These are phyloP conservation scores for Gavialis gangeticus DNA, from an alignment of 2,113 vertebrate genomes.

Conservation along the genomic window DNA sequence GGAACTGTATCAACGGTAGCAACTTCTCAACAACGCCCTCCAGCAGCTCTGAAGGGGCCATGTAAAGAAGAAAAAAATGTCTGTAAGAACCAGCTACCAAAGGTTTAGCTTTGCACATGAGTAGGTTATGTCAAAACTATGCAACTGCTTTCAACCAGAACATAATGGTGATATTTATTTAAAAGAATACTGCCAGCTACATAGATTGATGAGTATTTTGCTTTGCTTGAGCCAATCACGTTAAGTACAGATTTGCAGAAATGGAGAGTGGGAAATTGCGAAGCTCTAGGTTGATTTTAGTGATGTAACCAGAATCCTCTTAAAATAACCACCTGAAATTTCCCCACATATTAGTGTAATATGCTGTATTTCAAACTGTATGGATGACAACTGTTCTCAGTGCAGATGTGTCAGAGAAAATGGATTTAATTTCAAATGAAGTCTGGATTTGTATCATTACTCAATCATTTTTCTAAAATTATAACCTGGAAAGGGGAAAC, in stretches of 20 bases:
- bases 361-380: constrained; percentile 50
- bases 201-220: constrained; percentile 27
- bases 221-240: constrained; percentile 25
- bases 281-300: constrained; percentile 56
- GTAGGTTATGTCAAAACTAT: constrained; percentile 31
- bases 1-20: constrained; percentile 80
- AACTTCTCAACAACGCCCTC: constrained; percentile 73
- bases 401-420: constrained; percentile 61
- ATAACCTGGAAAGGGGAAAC: constrained; percentile 62
- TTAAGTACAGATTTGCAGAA: constrained; percentile 40
- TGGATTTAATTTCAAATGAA: constrained; percentile 64
- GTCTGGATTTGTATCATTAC: constrained; percentile 52
- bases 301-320: constrained; percentile 46
- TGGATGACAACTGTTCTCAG: constrained; percentile 64
- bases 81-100: constrained; percentile 29
- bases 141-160: constrained; percentile 20
- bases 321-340: constrained; percentile 68
- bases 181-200: constrained; percentile 2
- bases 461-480: constrained; percentile 60
- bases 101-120: constrained; percentile 38
- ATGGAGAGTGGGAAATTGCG: constrained; percentile 44
- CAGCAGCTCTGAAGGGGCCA: constrained; percentile 70
- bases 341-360: constrained; percentile 51
- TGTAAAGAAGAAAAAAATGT: constrained; percentile 3
- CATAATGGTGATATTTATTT: constrained; percentile 20